Percentiles rank a stretch among this genome's conserved stretches.
Conservation (phyloP, 2,797 vertebrate genomes). For the Premnoplex brunnescens region DNA sequence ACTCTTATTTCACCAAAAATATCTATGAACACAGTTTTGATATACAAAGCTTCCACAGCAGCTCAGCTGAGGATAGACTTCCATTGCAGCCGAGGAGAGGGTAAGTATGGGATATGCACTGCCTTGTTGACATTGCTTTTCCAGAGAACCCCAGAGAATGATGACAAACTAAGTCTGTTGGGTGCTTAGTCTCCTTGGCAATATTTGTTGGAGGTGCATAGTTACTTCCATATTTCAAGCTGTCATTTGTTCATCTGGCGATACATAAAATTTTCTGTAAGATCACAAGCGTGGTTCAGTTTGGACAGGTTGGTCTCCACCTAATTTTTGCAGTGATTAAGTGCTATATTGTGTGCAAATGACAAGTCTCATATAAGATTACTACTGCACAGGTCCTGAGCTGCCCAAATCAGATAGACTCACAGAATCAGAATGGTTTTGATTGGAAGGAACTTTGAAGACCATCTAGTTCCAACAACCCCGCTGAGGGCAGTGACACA, state of each 20-base stretch:
- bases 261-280: not conserved
- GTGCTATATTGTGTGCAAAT: not conserved
- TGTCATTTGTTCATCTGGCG: not conserved
- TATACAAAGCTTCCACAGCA: not conserved
- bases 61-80: not conserved
- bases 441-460: not conserved
- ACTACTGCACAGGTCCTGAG: not conserved
- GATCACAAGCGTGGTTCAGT: not conserved
- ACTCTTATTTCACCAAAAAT: not conserved
- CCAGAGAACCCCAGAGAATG: not conserved
- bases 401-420: not conserved
- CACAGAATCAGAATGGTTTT: not conserved
- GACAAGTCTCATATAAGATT: not conserved
- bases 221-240: not conserved
- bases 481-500: fast-evolving
- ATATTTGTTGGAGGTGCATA: not conserved
- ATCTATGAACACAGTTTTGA: not conserved
- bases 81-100: not conserved
- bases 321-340: not conserved
- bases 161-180: not conserved
- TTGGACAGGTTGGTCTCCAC: not conserved
- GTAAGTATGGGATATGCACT: not conserved
- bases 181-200: not conserved
- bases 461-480: fast-evolving
- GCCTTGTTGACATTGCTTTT: not conserved